Conservation (phyloP, 2,797 vertebrate genomes). For the Petrocephalus sullivani region DNA sequence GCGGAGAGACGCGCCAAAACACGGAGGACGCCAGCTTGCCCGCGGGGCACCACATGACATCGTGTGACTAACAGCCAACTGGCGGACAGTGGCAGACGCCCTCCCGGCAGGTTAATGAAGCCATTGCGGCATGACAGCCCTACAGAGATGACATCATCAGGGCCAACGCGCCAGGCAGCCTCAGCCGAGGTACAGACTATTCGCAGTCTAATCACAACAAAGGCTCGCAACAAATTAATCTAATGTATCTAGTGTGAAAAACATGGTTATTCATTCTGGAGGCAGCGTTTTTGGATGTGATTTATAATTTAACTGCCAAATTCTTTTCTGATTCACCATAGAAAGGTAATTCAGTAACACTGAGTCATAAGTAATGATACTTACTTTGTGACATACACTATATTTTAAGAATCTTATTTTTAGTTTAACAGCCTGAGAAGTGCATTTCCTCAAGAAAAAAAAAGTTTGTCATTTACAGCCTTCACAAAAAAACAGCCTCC, state of each 20-base stretch:
- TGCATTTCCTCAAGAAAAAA: neutral
- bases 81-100: neutral
- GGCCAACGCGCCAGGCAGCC: neutral
- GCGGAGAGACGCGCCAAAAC: neutral
- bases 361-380: neutral
- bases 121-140: neutral
- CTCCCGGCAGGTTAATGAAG: slow-evolving; percentile 6
- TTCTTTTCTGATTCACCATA: neutral
- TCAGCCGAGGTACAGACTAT: neutral
- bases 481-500: neutral
- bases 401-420: slow-evolving; percentile 1
- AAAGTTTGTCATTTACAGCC: neutral
- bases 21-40: neutral
- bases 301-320: neutral
- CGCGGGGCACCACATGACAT: neutral
- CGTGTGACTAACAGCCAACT: neutral
- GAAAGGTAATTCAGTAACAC: neutral
- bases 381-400: neutral
- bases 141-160: neutral
- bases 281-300: neutral
- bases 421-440: neutral
- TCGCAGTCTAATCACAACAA: neutral
- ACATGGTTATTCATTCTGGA: neutral
- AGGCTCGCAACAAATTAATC: neutral
- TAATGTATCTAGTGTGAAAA: neutral